These are phyloP conservation scores for Dolichomitus sp. DNA, from an alignment of 2,888 invertebrate species.

Conservation along the genomic window DNA sequence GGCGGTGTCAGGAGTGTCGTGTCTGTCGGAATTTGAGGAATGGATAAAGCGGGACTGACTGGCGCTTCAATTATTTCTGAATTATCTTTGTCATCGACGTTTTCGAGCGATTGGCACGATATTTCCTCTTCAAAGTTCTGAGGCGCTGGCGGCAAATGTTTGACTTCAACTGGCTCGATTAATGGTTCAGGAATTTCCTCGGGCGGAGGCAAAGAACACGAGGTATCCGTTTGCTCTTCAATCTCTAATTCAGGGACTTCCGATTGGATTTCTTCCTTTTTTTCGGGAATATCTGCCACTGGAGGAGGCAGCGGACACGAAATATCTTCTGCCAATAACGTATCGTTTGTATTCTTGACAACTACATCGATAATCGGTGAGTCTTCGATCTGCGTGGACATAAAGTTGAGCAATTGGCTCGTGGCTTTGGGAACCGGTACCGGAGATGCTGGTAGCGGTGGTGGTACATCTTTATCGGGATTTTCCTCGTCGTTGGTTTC, in stretches of 20 bases:
- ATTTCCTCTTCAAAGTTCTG: conserved; percentile 9
- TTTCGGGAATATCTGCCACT: neutral
- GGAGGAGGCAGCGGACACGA: neutral
- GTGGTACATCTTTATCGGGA: conserved; percentile 73
- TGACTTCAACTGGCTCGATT: conserved; percentile 4
- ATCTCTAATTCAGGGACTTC: conserved; percentile 10
- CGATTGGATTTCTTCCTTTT: conserved; percentile 8
- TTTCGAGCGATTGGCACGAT: conserved; percentile 1
- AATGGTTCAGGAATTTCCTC: conserved; percentile 12
- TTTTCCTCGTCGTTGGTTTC: conserved; percentile 12
- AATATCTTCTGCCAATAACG: neutral
- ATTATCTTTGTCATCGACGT: conserved; percentile 27
- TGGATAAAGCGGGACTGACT: conserved; percentile 27
- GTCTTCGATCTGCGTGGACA: conserved; percentile 70
- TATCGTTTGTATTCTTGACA: conserved; percentile 63
- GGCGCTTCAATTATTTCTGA: conserved; percentile 14
- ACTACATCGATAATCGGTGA: conserved; percentile 65
- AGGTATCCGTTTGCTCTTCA: conserved; percentile 39
- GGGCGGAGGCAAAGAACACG: conserved; percentile 19
- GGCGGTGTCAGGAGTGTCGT: conserved; percentile 74
- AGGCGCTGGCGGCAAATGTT: conserved; percentile 42
- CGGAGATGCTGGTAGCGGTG: conserved; percentile 74
- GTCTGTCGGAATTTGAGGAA: conserved; percentile 71
- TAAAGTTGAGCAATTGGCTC: conserved; percentile 68
- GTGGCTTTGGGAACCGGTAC: conserved; percentile 73